A percentile compares a stretch with the other conserved stretches of the same genome.
Conservation (phyloP, 92 coral and sea anemone species). For the Phenganax subtilis region DNA sequence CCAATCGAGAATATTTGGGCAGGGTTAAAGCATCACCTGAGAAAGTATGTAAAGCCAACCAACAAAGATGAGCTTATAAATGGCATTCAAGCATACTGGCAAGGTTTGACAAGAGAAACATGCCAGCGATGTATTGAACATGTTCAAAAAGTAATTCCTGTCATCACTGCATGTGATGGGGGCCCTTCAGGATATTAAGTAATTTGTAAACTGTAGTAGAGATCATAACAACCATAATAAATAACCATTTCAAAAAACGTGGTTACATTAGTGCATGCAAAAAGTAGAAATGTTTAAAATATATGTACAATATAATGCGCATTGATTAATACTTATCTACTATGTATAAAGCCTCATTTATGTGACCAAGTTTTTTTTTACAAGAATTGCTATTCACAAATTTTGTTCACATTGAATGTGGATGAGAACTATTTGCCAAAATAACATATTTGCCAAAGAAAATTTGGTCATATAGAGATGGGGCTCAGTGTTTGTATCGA, state of each 20-base stretch:
- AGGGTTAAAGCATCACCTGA: not conserved
- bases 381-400: too few relatives aligned
- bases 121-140: not conserved
- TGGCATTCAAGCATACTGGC: not conserved
- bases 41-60: constrained; percentile 12
- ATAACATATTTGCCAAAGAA: not conserved
- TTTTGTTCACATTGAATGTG: not conserved
- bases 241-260: not conserved
- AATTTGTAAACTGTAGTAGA: not conserved
- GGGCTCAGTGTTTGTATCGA: not conserved
- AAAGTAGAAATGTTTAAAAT: constrained; percentile 12
- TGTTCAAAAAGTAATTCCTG: constrained; percentile 15
- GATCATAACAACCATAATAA: not conserved
- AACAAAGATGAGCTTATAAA: constrained; percentile 4
- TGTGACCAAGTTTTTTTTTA: too few relatives aligned
- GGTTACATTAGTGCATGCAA: not conserved
- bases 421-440: not conserved
- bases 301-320: not conserved
- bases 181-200: constrained; percentile 1
- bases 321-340: too few relatives aligned
- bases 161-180: not conserved
- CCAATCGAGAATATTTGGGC: constrained; percentile 18
- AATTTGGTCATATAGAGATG: too few relatives aligned
- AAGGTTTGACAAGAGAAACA: constrained; percentile 2
- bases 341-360: too few relatives aligned